These are phyloP conservation scores for Masnerella sp. DNA, from an alignment of 2,888 invertebrate genomes.

Conservation along the genomic window DNA sequence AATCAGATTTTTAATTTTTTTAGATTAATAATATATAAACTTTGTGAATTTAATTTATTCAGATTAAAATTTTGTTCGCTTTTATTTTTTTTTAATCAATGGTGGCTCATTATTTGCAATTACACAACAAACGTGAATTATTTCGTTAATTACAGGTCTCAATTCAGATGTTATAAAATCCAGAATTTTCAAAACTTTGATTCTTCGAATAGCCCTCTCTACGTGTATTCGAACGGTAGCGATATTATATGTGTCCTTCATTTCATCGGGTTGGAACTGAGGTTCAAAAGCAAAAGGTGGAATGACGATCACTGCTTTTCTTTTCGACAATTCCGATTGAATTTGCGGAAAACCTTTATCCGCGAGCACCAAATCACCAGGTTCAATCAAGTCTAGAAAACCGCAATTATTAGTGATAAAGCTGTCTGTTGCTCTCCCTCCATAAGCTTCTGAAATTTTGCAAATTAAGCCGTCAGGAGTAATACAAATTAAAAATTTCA, in stretches of 20 bases:
- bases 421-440: background rate
- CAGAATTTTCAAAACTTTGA: background rate
- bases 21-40: background rate
- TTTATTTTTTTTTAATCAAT: background rate
- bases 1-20: background rate
- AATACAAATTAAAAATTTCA: too few species aligned
- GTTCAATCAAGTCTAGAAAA: background rate
- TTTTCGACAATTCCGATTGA: background rate
- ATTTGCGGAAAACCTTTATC: background rate
- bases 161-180: background rate
- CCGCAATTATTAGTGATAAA: background rate
- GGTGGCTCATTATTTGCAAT: background rate
- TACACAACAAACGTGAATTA: background rate
- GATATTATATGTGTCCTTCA: background rate
- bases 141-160: background rate
- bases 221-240: background rate
- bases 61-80: too few species aligned
- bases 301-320: background rate
- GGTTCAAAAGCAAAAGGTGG: background rate
- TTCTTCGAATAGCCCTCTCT: background rate
- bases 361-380: background rate
- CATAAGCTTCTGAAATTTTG: background rate
- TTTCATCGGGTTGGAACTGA: background rate
- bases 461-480: too few species aligned
- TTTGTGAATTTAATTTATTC: too few species aligned